These are phyloP conservation scores for Drosophila phalerata DNA, from an alignment of 2,888 invertebrate genomes.

Conservation along the genomic window DNA sequence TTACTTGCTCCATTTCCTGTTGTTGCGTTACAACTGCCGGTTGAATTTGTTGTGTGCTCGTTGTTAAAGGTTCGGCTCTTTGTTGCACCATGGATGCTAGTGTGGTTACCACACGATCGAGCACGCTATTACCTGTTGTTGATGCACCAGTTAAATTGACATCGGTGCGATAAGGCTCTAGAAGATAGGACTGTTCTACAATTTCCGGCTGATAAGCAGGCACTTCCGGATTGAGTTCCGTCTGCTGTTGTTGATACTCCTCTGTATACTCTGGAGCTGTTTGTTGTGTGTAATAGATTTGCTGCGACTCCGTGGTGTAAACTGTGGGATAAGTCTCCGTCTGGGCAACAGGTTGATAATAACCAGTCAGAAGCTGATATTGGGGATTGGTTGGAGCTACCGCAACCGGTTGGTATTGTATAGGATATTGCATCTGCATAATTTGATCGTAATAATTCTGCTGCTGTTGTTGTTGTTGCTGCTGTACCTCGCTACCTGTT, in stretches of 20 bases:
- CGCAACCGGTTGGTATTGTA: constrained; percentile 78
- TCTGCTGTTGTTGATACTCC: constrained; percentile 47
- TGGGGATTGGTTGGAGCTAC: constrained; percentile 68
- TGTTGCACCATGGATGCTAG: constrained; percentile 74
- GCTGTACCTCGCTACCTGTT: constrained; percentile 31
- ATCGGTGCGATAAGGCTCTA: constrained; percentile 56
- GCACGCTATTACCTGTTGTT: constrained; percentile 62
- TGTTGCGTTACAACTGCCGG: constrained; percentile 31
- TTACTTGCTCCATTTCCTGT: constrained; percentile 1
- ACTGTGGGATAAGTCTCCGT: constrained; percentile 71
- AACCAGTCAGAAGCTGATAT: constrained; percentile 81
- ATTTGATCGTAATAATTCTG: constrained; percentile 83
- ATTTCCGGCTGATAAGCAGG: constrained; percentile 53
- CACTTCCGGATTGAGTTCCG: constrained; percentile 40
- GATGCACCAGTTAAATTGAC: constrained; percentile 45
- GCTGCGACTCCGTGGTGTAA: constrained; percentile 68
- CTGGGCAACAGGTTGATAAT: constrained; percentile 72
- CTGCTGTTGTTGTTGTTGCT: constrained; percentile 35
- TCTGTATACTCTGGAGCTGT: constrained; percentile 46
- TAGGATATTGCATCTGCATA: constrained; percentile 82
- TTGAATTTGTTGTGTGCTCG: constrained; percentile 67
- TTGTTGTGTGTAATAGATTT: constrained; percentile 73
- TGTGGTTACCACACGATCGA: constrained; percentile 73
- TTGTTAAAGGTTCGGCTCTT: constrained; percentile 63
- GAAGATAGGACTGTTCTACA: constrained; percentile 58